Evolutionary conservation across 2,888 invertebrate species (phyloP).

Genomic region (Allolobophora icterica): DNA sequence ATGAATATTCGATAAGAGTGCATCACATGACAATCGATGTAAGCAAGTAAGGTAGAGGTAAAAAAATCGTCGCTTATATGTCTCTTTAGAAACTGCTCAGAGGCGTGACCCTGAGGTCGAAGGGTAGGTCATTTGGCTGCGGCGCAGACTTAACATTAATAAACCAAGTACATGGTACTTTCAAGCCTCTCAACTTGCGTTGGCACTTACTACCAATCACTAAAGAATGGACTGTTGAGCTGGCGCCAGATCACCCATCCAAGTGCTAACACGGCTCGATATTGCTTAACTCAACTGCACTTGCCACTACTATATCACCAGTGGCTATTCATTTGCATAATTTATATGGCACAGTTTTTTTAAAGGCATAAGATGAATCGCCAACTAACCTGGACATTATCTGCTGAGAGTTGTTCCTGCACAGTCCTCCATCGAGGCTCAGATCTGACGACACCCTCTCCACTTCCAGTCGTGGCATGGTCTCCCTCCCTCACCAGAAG

Average conservation of each 20-base stretch:
- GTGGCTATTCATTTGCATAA: not conserved
- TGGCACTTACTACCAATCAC: no score
- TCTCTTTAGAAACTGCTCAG: no score
- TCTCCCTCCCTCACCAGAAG: not conserved
- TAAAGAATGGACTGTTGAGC: not conserved
- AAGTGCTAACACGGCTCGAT: not conserved
- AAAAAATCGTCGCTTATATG: no score
- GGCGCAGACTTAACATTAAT: no score
- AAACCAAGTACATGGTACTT: no score
- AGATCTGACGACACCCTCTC: not conserved
- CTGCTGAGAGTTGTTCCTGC: not conserved
- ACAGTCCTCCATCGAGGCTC: not conserved
- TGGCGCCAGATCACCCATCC: not conserved
- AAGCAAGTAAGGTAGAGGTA: not conserved
- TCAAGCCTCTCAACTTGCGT: no score
- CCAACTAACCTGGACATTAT: not conserved
- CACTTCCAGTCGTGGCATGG: not conserved
- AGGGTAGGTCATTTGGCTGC: no score
- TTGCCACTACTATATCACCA: not conserved
- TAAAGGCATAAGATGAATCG: not conserved
- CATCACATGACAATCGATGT: not conserved
- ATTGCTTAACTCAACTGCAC: not conserved
- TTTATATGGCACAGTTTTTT: not conserved
- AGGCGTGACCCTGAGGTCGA: no score
- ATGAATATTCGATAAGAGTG: not conserved